Base-by-base conservation (phyloP, 2,113 vertebrate genomes). In the Crotophaga sulcirostris region DNA sequence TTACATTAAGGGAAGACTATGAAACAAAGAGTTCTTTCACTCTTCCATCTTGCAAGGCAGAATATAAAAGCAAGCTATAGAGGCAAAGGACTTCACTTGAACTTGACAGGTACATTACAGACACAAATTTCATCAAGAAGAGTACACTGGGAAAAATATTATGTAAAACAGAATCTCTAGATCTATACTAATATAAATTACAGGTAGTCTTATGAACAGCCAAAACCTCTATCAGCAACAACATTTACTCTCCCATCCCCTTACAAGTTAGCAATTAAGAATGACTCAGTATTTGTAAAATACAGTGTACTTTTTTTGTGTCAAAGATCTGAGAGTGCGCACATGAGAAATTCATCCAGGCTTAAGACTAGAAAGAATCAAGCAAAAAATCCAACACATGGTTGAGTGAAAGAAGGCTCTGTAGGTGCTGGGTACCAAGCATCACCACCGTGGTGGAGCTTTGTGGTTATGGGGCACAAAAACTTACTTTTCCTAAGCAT, bases 11-110 rank as follows among this genome's bases (percentile, higher is more conserved):
- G 56, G 72, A 93, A 85, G 73, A 54, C 83, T 88, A 92, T 7
- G 51, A 94, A 94, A 96, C 87, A 88, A 96, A 90, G 78, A 93
- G 66, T 47, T 95, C 63, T 92, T 94, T 95, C 86, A 84, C 56
- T 45, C 55, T 81, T 95, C n/a, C 6, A 52, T 72, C 60, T 88
- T 72, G 25, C 60, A 84, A 67, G 40, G 63, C 38, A 92, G 58
- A 81, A 92, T 45, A 74, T 47, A 83, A 79, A 93, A 91, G 67
- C 63, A 91, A 96, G 34, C 90, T 21, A 69, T 0, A 74, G 34
- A 86, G 56, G 63, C 49, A 95, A 93, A 86, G 28, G 26, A 79
- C 38, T 74, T 85, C 36, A 66, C 38, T 69, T 91, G 90, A 86
- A 94, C 47, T 92, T 74, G 69, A 81, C 55, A 83, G 36, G 72